These are phyloP conservation scores for Amiota mariae DNA, from an alignment of 2,888 invertebrate species.

Conservation along the genomic window DNA sequence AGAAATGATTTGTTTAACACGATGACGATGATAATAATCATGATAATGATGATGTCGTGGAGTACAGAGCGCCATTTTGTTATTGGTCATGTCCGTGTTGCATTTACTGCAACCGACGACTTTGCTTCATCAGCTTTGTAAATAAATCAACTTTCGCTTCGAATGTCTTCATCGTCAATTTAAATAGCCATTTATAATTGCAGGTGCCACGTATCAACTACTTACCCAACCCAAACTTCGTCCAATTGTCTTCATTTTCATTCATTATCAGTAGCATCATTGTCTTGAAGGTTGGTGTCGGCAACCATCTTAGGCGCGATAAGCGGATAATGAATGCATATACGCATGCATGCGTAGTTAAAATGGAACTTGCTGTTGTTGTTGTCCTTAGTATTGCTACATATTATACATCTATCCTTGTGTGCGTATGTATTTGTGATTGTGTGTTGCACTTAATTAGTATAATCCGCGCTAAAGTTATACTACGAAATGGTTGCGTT, in stretches of 20 bases:
- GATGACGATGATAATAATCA: background rate
- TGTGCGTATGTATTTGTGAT: constrained; percentile 11
- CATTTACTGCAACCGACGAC: constrained; percentile 13
- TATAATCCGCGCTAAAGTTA: constrained; percentile 68
- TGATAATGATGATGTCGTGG: too few species aligned
- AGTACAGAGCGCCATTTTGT: constrained; percentile 22
- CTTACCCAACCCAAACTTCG: constrained; percentile 27
- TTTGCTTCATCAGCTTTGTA: constrained; percentile 21
- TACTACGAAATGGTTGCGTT: constrained; percentile 38
- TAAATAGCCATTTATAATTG: constrained; percentile 19
- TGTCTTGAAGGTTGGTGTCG: constrained; percentile 3
- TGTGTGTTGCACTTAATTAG: constrained; percentile 60
- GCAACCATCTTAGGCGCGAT: constrained; percentile 44
- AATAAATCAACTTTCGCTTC: constrained; percentile 48
- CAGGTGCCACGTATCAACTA: background rate
- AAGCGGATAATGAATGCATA: constrained; percentile 68
- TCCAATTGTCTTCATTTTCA: constrained; percentile 48
- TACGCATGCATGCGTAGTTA: constrained; percentile 27
- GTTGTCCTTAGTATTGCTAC: background rate
- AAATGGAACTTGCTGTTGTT: constrained; percentile 33
- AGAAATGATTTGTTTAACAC: constrained; percentile 71
- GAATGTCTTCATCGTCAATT: constrained; percentile 24
- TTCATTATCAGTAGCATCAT: constrained; percentile 28
- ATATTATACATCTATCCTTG: background rate
- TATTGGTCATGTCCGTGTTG: background rate